Conservation (phyloP, 2,797 vertebrate species). For the Gymnodraco acuticeps region DNA sequence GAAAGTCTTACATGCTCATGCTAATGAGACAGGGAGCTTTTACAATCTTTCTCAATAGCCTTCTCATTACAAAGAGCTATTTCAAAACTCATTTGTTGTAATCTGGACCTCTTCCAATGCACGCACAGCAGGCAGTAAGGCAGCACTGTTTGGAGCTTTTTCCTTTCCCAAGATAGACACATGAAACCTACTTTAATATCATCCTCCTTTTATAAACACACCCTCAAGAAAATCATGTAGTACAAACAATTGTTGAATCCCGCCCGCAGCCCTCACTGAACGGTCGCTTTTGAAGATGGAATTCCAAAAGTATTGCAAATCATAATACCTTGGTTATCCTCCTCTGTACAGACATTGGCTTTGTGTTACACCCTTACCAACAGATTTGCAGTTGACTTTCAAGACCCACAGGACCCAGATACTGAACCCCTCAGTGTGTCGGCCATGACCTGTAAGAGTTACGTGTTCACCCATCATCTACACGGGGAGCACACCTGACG, state of each 20-base stretch:
- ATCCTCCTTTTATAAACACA: neutral
- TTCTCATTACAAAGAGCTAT: constrained; percentile 1
- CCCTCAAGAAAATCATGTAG: too few species aligned
- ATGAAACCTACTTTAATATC: neutral
- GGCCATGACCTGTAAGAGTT: neutral
- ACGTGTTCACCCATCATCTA: neutral
- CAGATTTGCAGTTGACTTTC: neutral
- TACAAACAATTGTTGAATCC: too few species aligned
- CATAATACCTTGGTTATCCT: neutral
- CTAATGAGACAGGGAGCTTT: neutral
- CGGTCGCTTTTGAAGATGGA: too few species aligned
- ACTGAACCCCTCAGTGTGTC: neutral
- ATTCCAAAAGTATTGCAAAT: neutral
- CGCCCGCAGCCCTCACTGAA: too few species aligned
- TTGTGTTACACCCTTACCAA: neutral
- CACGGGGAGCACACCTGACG: neutral
- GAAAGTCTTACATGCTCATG: neutral
- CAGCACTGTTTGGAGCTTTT: neutral
- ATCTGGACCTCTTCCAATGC: neutral
- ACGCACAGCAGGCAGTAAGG: neutral
- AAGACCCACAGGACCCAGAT: neutral
- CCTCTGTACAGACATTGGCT: neutral
- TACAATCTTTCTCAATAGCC: neutral
- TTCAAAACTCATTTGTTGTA: neutral
- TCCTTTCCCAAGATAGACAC: neutral